phyloP scores from a whole-genome alignment of 2,888 invertebrate genomes.

The Heterodera filipjevi region DNA sequence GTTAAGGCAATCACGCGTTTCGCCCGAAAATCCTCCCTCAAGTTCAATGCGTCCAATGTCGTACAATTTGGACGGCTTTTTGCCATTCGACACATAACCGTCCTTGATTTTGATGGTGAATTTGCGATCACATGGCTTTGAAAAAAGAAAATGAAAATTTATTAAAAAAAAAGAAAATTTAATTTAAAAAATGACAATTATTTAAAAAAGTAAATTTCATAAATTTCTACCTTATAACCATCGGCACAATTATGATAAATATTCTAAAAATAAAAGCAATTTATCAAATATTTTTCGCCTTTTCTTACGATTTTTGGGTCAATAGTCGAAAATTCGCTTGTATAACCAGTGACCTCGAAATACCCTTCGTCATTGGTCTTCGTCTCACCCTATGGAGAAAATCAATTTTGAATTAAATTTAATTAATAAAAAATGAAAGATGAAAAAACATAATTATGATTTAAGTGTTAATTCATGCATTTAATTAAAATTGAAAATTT shows the following conservation, averaged over 20 bases:
- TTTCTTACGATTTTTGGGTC: constrained; percentile 38
- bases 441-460: too few species aligned
- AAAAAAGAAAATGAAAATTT: not conserved
- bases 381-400: constrained; percentile 10
- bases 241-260: constrained; percentile 39
- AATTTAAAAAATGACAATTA: not conserved
- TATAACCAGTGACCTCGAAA: constrained; percentile 39
- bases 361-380: constrained; percentile 40
- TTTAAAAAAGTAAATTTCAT: not conserved
- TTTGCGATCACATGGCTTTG: constrained; percentile 38
- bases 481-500: too few species aligned
- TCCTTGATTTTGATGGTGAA: constrained; percentile 35
- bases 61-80: constrained; percentile 35
- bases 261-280: constrained; percentile 13
- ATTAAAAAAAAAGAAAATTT: not conserved
- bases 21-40: constrained; percentile 38
- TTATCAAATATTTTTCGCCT: not conserved
- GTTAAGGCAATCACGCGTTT: constrained; percentile 38
- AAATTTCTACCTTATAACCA: constrained; percentile 36
- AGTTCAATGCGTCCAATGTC: constrained; percentile 40
- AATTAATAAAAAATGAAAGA: not conserved
- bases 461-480: too few species aligned
- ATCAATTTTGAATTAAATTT: not conserved
- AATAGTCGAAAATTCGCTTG: constrained; percentile 41
- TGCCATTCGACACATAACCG: constrained; percentile 38